A percentile compares a stretch with the other conserved stretches of the same genome.
Conservation (phyloP, 2,113 vertebrate genomes). For the Cyanoramphus novaezelandiae region DNA sequence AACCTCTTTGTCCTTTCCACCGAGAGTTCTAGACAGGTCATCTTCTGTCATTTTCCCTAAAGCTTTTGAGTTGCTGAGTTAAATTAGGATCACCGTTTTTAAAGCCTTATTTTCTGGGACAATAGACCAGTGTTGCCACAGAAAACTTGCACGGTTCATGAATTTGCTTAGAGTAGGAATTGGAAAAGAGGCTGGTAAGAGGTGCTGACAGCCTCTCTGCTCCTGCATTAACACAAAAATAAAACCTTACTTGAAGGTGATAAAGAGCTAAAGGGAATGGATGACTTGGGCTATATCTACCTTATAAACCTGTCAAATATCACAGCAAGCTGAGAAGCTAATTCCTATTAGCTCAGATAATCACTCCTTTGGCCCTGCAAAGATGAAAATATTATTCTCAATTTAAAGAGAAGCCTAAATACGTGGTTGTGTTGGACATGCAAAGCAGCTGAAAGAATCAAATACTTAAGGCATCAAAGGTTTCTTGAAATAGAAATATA, state of each 20-base stretch:
- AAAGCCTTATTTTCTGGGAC: conserved; percentile 58
- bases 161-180: conserved; percentile 6
- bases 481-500: not conserved
- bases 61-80: conserved; percentile 48
- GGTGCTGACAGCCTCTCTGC: not conserved
- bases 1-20: conserved; percentile 56
- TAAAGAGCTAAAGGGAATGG: not conserved
- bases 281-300: not conserved
- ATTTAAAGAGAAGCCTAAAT: not conserved
- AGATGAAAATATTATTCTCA: not conserved
- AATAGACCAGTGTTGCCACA: not conserved
- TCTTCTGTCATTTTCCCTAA: conserved; percentile 25
- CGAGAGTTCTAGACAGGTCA: conserved; percentile 48
- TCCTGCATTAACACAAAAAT: not conserved
- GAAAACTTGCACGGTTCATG: not conserved
- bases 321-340: not conserved
- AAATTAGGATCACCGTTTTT: conserved; percentile 56
- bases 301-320: not conserved
- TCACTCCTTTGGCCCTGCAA: not conserved
- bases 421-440: not conserved
- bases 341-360: not conserved
- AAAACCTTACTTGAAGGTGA: not conserved
- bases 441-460: not conserved
- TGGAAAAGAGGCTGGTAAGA: not conserved
- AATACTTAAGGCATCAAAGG: not conserved